Conservation (phyloP, 1,140 invertebrate genomes). For the Mya arenaria region DNA sequence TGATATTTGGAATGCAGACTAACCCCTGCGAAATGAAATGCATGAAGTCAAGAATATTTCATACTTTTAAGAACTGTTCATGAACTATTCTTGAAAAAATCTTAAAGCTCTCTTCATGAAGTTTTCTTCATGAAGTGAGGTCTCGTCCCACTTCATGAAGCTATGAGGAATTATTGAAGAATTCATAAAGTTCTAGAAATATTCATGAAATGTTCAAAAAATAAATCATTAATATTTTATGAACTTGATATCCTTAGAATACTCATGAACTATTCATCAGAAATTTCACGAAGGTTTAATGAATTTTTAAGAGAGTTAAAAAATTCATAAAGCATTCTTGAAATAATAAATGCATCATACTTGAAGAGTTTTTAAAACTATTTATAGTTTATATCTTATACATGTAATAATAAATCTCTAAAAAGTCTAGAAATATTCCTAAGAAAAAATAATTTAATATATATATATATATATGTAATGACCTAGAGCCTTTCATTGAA, state of each 20-base stretch:
- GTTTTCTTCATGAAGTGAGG: too few species aligned
- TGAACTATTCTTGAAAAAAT: background rate
- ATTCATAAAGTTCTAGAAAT: slow-evolving; percentile 17
- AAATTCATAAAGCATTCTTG: slow-evolving; percentile 7
- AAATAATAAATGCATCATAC: slow-evolving; percentile 13
- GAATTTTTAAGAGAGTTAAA: slow-evolving; percentile 17
- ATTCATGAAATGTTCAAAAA: slow-evolving; percentile 21
- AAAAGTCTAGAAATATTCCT: slow-evolving; percentile 7
- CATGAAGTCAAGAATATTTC: slow-evolving; percentile 20
- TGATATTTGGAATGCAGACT: background rate
- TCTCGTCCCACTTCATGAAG: too few species aligned
- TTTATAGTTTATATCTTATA: slow-evolving; percentile 11
- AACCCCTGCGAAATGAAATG: slow-evolving; percentile 9
- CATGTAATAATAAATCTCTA: slow-evolving; percentile 11
- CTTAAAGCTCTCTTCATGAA: slow-evolving; percentile 1
- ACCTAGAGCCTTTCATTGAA: slow-evolving; percentile 14
- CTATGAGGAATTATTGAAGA: too few species aligned
- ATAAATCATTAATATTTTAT: slow-evolving; percentile 2
- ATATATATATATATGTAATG: slow-evolving; percentile 22
- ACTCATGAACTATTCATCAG: slow-evolving; percentile 15
- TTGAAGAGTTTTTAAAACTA: slow-evolving; percentile 8
- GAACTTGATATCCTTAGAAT: slow-evolving; percentile 13
- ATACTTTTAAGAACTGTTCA: too few species aligned
- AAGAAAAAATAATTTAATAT: slow-evolving; percentile 3
- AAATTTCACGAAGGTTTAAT: slow-evolving; percentile 18